A percentile compares a stretch with the other conserved stretches of the same genome.
These are phyloP conservation scores for Dasyornis broadbenti DNA, from an alignment of 2,113 vertebrate genomes.

Conservation along the genomic window DNA sequence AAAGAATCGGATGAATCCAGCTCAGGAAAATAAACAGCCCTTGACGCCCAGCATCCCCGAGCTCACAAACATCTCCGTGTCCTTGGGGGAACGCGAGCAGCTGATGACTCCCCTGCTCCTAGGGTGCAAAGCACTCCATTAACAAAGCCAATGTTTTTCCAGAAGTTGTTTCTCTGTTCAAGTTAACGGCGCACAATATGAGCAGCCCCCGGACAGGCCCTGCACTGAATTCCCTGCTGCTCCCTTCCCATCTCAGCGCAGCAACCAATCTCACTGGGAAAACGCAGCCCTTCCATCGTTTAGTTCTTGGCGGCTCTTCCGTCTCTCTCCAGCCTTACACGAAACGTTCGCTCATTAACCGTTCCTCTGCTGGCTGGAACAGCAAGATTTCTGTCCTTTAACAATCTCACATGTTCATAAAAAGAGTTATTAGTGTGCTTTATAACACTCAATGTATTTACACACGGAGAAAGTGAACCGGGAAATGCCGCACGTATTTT, in stretches of 20 bases:
- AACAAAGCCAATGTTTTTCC: constrained; percentile 33
- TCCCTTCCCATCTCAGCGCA: not conserved
- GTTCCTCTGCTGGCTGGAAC: not conserved
- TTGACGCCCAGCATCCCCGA: not conserved
- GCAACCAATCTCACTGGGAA: not conserved
- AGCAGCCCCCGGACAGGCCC: not conserved
- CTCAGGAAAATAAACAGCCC: constrained; percentile 23
- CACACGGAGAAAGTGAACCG: not conserved
- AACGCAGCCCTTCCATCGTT: not conserved
- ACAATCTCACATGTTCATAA: not conserved
- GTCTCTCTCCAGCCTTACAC: not conserved
- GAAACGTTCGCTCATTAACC: not conserved
- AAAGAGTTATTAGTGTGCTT: not conserved
- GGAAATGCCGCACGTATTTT: rapidly evolving
- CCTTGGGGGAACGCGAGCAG: not conserved
- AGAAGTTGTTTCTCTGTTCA: not conserved
- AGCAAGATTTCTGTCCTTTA: not conserved
- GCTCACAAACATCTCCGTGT: not conserved
- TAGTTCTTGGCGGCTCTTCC: not conserved
- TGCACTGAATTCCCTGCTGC: not conserved
- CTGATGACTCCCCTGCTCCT: constrained; percentile 20
- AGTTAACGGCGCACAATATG: not conserved
- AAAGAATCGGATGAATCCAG: constrained; percentile 19
- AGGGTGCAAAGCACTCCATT: constrained; percentile 39
- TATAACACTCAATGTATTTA: not conserved